phyloP scores from a whole-genome alignment of 2,888 invertebrate genomes.

The Cotesia congregata region DNA sequence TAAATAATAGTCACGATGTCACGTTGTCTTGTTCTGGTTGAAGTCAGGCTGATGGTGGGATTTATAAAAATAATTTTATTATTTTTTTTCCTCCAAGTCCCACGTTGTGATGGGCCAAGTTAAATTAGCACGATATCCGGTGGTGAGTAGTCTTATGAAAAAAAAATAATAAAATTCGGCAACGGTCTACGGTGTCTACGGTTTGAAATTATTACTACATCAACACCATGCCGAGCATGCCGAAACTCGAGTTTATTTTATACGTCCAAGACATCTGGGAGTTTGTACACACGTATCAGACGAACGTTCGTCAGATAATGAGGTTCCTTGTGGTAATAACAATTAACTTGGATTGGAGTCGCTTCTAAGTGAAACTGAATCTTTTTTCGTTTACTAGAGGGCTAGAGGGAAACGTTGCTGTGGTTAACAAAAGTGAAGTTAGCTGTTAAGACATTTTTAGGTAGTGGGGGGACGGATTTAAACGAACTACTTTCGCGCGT shows the following conservation, averaged over 20 bases:
- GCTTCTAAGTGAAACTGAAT: neutral
- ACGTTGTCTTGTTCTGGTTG: neutral
- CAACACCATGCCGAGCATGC: constrained; percentile 59
- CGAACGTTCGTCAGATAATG: constrained; percentile 21
- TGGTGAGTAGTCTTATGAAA: constrained; percentile 5
- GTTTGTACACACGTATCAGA: constrained; percentile 14
- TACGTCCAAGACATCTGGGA: constrained; percentile 54
- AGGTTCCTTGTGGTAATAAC: neutral
- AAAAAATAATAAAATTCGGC: constrained; percentile 31
- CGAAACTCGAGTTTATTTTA: constrained; percentile 44
- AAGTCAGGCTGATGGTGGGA: neutral
- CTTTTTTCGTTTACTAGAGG: neutral
- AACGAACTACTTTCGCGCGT: neutral
- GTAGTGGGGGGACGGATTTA: neutral
- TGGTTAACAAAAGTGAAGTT: constrained; percentile 14
- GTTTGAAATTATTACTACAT: constrained; percentile 60
- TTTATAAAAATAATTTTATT: neutral
- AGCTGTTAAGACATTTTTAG: neutral
- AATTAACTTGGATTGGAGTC: neutral
- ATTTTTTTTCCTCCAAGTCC: neutral
- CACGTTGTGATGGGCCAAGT: neutral
- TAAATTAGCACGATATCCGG: neutral
- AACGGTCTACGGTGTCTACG: constrained; percentile 53
- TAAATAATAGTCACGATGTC: constrained; percentile 35
- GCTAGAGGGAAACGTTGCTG: neutral